Evolutionary conservation across 1,140 invertebrate species (phyloP), one percentile per base, ranked within the genome.

Genomic region (Rhizoglyphus robini): DNA sequence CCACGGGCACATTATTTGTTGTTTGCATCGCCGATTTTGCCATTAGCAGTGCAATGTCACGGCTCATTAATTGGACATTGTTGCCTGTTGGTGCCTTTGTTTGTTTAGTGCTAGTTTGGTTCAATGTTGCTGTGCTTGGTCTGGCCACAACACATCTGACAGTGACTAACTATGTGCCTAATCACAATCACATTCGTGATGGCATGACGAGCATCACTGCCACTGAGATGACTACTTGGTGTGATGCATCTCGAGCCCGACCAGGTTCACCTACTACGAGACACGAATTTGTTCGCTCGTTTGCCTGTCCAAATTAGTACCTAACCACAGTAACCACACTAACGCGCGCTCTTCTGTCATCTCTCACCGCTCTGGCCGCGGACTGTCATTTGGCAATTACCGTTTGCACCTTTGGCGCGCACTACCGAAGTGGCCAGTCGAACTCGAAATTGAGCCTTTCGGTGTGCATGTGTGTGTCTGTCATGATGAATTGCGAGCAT

Each of bases 91-190:
- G 5, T 48, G 11, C 25, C 58, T 60, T 48, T 60, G 23, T 60
- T 34, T 60, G 23, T 60, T 34, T 60, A 34, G 23, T 30, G 5
- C 11, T 27, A 57, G 30, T 51, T 25, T 20, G 20, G 54, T 20
- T 27, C 29, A 15, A 18, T 58, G 30, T 58, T 13, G 54, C 20
- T 29, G 54, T 30, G 27, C n/a, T 11, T 47, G 23, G 60, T 62
- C 51, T 8, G 31, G 23, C 51, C 51, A 54, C 51, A 54, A 54
- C 8, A 54, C 8, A 32, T 8, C 51, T 54, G 51, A 54, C 61
- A 57, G 30, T 63, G 30, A 36, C 36, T 46, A 47, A 63, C 36
- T 41, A 57, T 63, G 34, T 36, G 51, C 51, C 51, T 54, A 54
- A 54, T 54, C 51, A 54, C 51, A 54, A 54, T 54, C 51, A 20